phyloP scores from a whole-genome alignment of 2,888 invertebrate species.

The Nymphalis urticae region DNA sequence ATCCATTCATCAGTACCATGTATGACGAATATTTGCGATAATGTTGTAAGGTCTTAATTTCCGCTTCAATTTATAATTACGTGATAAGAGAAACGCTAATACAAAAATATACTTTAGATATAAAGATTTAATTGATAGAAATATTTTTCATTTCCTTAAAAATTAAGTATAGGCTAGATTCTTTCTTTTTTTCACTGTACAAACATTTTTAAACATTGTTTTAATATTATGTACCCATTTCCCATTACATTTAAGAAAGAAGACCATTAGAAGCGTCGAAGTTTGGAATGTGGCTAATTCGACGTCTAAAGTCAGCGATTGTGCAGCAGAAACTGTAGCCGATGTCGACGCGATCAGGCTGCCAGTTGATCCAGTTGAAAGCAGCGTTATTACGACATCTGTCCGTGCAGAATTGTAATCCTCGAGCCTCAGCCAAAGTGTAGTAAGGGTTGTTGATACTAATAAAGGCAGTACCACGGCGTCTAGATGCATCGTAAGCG shows the following conservation, averaged over 20 bases:
- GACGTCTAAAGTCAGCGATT: constrained; percentile 79
- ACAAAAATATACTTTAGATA: no score
- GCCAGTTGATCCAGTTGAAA: constrained; percentile 83
- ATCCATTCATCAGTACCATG: no score
- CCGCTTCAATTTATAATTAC: no score
- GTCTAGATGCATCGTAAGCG: constrained; percentile 73
- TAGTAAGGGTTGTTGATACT: constrained; percentile 84
- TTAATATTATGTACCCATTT: no score
- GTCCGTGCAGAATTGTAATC: constrained; percentile 77
- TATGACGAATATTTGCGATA: no score
- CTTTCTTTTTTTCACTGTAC: no score
- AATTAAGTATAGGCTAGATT: no score
- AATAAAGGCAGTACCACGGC: constrained; percentile 81
- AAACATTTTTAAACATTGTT: no score
- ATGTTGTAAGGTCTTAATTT: no score
- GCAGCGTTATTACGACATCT: constrained; percentile 78
- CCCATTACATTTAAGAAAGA: constrained; percentile 48
- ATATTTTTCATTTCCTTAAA: no score
- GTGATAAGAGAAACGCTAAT: no score
- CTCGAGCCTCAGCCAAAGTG: constrained; percentile 59
- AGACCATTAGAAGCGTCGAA: constrained; percentile 70
- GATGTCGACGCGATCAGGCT: constrained; percentile 67
- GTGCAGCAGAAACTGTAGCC: constrained; percentile 85
- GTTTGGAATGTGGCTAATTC: constrained; percentile 78
- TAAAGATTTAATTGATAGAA: no score